Evolutionary conservation across 2,113 vertebrate species (phyloP).

Genomic region (Bolborhynchus lineola): DNA sequence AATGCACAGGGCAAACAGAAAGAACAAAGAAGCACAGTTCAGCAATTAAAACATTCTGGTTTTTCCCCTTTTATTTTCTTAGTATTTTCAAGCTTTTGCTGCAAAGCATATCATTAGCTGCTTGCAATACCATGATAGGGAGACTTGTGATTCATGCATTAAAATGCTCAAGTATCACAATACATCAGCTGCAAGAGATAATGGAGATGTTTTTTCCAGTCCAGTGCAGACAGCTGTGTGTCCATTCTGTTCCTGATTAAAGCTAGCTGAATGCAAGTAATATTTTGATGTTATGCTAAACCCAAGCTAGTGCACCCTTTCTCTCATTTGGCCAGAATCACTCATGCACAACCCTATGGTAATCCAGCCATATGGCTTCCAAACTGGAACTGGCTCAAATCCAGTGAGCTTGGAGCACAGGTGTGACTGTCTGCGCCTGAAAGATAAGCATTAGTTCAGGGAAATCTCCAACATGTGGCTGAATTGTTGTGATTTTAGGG

Average conservation of each 20-base stretch:
- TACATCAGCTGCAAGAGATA: slow-evolving; percentile 25
- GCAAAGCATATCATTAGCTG: neutral
- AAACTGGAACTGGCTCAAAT: neutral
- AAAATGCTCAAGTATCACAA: slow-evolving; percentile 26
- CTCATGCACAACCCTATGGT: neutral
- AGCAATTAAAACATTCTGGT: neutral
- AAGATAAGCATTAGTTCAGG: neutral
- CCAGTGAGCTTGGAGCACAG: neutral
- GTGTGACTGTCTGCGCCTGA: slow-evolving; percentile 28
- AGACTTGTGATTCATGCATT: neutral
- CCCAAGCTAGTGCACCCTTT: neutral
- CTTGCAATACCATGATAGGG: neutral
- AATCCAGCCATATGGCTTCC: neutral
- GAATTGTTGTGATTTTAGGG: neutral
- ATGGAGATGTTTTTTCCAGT: neutral
- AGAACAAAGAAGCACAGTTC: neutral
- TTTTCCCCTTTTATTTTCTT: neutral
- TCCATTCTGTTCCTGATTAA: neutral
- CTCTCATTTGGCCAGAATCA: neutral
- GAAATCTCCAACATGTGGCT: neutral
- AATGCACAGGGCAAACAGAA: neutral
- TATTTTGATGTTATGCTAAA: neutral
- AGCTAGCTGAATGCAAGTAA: neutral
- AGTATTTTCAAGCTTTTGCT: neutral
- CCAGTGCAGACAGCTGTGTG: neutral